phyloP scores from a whole-genome alignment of 35 echinoderm and acorn worm species.

The Heliocidaris tuberculata region DNA sequence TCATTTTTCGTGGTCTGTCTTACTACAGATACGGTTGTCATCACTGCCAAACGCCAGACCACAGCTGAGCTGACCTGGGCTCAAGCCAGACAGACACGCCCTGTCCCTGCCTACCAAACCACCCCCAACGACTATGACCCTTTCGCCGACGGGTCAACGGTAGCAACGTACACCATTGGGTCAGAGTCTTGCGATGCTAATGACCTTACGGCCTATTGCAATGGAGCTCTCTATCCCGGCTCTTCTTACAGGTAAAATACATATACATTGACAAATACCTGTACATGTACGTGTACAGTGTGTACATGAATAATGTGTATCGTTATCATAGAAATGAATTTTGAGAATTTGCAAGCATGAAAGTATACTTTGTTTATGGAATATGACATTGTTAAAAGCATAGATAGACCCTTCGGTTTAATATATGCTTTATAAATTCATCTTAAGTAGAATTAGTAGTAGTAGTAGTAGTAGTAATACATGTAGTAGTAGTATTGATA shows the following conservation, averaged over 20 bases:
- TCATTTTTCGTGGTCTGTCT: neutral
- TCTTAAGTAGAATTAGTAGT: too few species aligned
- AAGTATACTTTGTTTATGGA: too few species aligned
- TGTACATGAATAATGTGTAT: neutral
- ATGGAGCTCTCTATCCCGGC: conserved; percentile 30
- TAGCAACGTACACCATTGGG: conserved; percentile 19
- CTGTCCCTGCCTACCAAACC: conserved; percentile 51
- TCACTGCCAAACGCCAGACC: conserved; percentile 5
- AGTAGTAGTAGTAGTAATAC: too few species aligned
- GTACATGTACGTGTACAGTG: too few species aligned
- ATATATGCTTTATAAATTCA: too few species aligned
- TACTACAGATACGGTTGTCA: neutral
- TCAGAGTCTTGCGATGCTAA: neutral
- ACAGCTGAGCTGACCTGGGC: neutral
- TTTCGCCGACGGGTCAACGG: neutral
- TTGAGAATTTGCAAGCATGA: too few species aligned
- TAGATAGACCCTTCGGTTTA: too few species aligned
- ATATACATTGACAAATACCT: neutral
- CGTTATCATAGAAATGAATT: too few species aligned
- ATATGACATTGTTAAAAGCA: too few species aligned
- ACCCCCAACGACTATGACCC: conserved; percentile 23
- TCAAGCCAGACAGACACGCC: conserved; percentile 33
- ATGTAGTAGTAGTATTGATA: too few species aligned
- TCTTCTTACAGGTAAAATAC: conserved; percentile 32
- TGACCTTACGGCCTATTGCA: conserved; percentile 44